Evolutionary conservation across 2,888 invertebrate species (phyloP), one percentile per base, ranked within the genome.

Genomic region (Apotomis turbidana): DNA sequence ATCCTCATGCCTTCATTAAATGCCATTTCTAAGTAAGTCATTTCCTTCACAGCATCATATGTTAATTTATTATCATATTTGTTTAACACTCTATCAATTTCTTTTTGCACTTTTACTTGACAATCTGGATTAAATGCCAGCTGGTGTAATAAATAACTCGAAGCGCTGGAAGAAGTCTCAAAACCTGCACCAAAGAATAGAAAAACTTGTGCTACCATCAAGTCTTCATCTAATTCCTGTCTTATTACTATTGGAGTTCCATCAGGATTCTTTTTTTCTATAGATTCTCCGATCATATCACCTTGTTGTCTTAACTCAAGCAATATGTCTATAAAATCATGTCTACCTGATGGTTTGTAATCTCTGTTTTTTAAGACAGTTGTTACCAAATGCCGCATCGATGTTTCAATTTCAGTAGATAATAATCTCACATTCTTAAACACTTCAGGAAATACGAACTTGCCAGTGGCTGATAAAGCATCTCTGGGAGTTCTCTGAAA

Each of bases 121-220:
- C 86, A 87, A 3, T 93, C 90, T 3, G 90, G 90, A 77, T 94
- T 83, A 27, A 87, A 90, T 41, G 94, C 94, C 9, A 94, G 79
- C 75, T 91, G 88, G 76, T 94, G 93, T n/a, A 93, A 81, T 3
- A 90, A 86, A 62, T 88, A 93, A 83, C 93, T 92, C 0, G 94
- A 89, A 4, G 93, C 88, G 0, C 91, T 90, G 0, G 94, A 94
- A 0, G 94, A 94, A 3, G 94, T 94, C 79, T 94, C 94, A 76
- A 93, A 94, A 6, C 94, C 94, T 70, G 94, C 94, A 15, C 88
- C 93, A 60, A 93, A 93, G 76, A 93, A 93, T 5, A 91, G 87
- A 77, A 93, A 92, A 0, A 88, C 87, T 83, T 92, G 93, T 3
- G 93, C 90, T 10, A 86, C 86, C 81, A 93, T 82, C 64, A 91